Conservation (phyloP, 2,113 vertebrate genomes). For the Crotalus tigris region DNA sequence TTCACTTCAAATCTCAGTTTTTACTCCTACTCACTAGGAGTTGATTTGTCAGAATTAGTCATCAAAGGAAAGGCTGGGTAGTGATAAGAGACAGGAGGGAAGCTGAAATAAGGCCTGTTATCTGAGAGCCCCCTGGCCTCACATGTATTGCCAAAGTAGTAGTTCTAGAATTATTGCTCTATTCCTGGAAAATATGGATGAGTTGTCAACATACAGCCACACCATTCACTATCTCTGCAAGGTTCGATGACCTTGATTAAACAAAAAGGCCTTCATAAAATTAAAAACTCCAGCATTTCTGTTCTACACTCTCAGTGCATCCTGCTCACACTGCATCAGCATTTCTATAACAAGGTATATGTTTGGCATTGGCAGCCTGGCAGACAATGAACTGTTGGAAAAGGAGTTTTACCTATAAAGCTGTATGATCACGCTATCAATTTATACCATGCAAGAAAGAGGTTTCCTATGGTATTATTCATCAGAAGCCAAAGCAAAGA, state of each 20-base stretch:
- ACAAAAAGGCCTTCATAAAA: background rate
- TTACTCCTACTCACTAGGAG: constrained; percentile 16
- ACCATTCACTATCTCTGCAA: background rate
- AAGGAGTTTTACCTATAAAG: background rate
- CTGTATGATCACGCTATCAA: background rate
- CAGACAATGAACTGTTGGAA: constrained; percentile 19
- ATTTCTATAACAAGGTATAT: constrained; percentile 14
- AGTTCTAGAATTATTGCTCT: constrained; percentile 35
- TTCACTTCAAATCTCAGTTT: constrained; percentile 29
- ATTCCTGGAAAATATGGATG: constrained; percentile 26
- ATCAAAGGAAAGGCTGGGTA: constrained; percentile 31
- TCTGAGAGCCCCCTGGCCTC: constrained; percentile 32
- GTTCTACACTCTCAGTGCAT: background rate
- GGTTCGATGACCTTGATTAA: constrained; percentile 33
- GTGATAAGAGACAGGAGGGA: constrained; percentile 1
- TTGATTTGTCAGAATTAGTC: constrained; percentile 30
- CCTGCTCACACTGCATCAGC: background rate
- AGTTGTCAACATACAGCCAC: constrained; percentile 31
- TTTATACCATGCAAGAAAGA: constrained; percentile 13
- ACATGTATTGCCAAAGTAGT: constrained; percentile 8
- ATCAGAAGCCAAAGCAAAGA: background rate
- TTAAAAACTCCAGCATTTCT: constrained; percentile 28
- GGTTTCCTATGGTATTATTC: background rate
- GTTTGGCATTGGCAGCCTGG: background rate
- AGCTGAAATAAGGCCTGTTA: constrained; percentile 22